phyloP scores from a whole-genome alignment of 2,113 vertebrate species.

The Chaetodon trifascialis region DNA sequence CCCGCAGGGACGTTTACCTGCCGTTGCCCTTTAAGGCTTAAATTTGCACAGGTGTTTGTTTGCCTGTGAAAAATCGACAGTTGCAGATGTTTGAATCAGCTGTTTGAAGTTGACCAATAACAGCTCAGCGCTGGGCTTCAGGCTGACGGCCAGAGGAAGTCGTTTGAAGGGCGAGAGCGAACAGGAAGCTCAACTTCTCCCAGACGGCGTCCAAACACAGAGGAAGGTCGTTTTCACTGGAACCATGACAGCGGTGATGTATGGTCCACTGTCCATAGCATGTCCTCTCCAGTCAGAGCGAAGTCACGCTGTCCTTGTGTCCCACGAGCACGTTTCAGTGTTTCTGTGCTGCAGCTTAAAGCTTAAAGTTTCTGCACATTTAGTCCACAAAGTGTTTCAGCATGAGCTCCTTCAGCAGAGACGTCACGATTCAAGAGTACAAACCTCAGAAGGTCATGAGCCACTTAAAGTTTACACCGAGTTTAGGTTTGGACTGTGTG shows the following conservation, averaged over 20 bases:
- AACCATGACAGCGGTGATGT: background rate
- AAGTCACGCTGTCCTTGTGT: conserved; percentile 15
- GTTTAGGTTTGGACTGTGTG: no score
- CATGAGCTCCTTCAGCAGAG: background rate
- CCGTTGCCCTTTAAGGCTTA: background rate
- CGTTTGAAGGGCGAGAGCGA: background rate
- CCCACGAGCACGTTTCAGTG: background rate
- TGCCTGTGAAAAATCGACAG: background rate
- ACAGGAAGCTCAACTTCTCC: background rate
- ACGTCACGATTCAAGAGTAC: no score
- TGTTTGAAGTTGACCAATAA: background rate
- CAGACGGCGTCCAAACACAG: background rate
- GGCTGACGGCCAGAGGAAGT: background rate
- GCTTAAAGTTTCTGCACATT: background rate
- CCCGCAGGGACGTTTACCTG: background rate
- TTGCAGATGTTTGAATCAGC: background rate
- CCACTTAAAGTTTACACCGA: no score
- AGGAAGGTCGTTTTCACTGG: background rate
- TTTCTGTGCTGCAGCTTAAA: background rate
- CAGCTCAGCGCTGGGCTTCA: background rate
- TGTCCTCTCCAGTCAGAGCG: conserved; percentile 2
- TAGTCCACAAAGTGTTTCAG: no score
- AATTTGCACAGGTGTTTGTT: background rate
- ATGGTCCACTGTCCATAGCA: background rate
- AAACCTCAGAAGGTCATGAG: no score